phyloP scores from a whole-genome alignment of 2,113 vertebrate genomes.

The Periophthalmus modestus region DNA sequence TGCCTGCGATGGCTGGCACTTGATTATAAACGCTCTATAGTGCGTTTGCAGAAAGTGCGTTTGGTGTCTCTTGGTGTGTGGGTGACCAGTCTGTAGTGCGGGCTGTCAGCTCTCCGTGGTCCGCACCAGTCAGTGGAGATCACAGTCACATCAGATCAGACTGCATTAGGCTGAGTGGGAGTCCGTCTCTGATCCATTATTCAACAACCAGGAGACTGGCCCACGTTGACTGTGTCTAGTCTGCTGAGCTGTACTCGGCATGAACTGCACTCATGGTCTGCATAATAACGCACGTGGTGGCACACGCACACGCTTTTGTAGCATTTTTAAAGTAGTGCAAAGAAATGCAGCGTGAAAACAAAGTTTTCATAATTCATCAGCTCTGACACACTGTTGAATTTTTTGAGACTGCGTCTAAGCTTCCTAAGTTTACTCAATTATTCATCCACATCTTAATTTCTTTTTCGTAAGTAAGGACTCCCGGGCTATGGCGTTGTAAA shows the following conservation, averaged over 20 bases:
- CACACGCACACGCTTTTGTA: constrained; percentile 53
- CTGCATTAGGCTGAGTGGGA: constrained; percentile 75
- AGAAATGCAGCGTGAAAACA: constrained; percentile 75
- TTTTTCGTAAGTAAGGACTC: constrained; percentile 64
- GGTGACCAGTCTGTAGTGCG: constrained; percentile 55
- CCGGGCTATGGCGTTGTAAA: constrained; percentile 47
- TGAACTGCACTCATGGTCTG: constrained; percentile 73
- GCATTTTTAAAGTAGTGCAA: constrained; percentile 71
- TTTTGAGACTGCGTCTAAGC: constrained; percentile 53
- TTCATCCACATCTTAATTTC: constrained; percentile 71
- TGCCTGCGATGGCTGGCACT: constrained; percentile 34
- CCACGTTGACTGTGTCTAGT: constrained; percentile 74
- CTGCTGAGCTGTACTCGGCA: constrained; percentile 70
- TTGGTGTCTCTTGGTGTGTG: constrained; percentile 38
- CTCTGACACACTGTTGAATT: constrained; percentile 58
- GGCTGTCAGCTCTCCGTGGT: constrained; percentile 73
- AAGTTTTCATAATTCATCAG: constrained; percentile 76
- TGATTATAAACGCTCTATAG: constrained; percentile 55
- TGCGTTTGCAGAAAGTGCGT: constrained; percentile 35
- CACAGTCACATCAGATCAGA: constrained; percentile 79
- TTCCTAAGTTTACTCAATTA: constrained; percentile 69
- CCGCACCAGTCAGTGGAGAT: constrained; percentile 71
- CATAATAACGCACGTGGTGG: constrained; percentile 58
- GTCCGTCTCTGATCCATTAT: constrained; percentile 79
- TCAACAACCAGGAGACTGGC: constrained; percentile 73